Evolutionary conservation across 2,888 invertebrate species (phyloP), one percentile per base, ranked within the genome.

Genomic region (Seira ritae): DNA sequence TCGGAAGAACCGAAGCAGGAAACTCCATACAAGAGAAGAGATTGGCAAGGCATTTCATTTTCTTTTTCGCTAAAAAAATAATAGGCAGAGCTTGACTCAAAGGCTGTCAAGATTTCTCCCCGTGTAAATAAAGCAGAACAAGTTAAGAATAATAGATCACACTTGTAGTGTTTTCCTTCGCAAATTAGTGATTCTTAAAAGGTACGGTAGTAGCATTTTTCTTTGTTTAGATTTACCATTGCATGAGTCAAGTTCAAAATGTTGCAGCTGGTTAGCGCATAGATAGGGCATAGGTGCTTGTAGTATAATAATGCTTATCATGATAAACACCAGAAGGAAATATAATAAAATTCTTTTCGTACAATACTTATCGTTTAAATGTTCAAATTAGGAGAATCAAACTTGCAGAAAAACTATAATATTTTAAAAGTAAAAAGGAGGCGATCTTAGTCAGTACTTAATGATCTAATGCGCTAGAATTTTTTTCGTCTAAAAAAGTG

Each of bases 401-500:
- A 82, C 80, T 68, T 46, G 46, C 70, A 42, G n/a, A 67, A 23
- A 67, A n/a, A n/a, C n/a, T n/a, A n/a, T n/a, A n/a, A n/a, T n/a
- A n/a, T n/a, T n/a, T n/a, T 71, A 73, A 80, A 76, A 60, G 24
- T 72, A 72, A 66, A 76, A 8, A 42, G 42, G 42, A 42, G 42
- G 42, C 12, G 42, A 42, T 42, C 42, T 42, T 42, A 42, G 42
- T 42, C 12, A 42, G 42, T 8, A 12, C n/a, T n/a, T 8, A 42
- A 42, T 82, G 82, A 82, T 82, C 75, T 76, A 81, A 81, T 82
- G 72, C 68, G 72, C 82, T 82, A 82, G 42, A 42, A 8, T 82
- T 82, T 82, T 82, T n/a, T n/a, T n/a, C n/a, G n/a, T n/a, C n/a
- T n/a, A 72, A 72, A 82, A 82, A 81, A 82, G 82, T 76, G 82